Percentiles rank a stretch among this genome's conserved stretches.
phyloP scores from a whole-genome alignment of 2,888 invertebrate genomes.

The Melinaea menophilus region DNA sequence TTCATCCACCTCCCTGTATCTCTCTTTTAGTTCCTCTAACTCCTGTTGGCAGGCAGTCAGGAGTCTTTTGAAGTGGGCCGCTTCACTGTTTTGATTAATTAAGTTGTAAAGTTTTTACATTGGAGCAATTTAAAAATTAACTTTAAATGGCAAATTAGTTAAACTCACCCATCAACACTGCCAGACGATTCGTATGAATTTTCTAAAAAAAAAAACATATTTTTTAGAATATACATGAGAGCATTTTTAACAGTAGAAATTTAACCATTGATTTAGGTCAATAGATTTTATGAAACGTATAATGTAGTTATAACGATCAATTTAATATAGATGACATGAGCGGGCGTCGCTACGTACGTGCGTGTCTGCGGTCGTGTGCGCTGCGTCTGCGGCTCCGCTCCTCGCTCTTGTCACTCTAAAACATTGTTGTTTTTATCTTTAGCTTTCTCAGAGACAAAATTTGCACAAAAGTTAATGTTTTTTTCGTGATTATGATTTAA shows the following conservation, averaged over 20 bases:
- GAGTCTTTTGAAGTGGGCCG: conserved; percentile 52
- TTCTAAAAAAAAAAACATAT: not conserved
- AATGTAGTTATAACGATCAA: not conserved
- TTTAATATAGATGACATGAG: not conserved
- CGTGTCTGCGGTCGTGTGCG: conserved; percentile 55
- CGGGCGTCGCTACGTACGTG: conserved; percentile 11
- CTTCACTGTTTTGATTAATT: conserved; percentile 42
- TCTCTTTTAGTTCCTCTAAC: conserved; percentile 56
- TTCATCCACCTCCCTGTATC: conserved; percentile 63
- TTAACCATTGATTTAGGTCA: too few relatives aligned
- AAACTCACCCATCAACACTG: not conserved
- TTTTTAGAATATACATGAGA: too few relatives aligned
- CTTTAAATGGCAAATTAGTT: too few relatives aligned
- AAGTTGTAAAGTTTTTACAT: not conserved
- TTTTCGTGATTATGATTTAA: too few relatives aligned
- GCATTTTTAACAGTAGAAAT: too few relatives aligned
- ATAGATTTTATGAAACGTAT: too few relatives aligned
- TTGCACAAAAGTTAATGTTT: too few relatives aligned
- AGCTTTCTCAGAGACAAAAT: too few relatives aligned
- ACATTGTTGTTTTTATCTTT: too few relatives aligned
- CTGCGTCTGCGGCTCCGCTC: conserved; percentile 63
- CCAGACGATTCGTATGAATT: not conserved
- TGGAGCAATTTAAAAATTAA: too few relatives aligned
- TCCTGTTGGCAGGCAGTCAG: conserved; percentile 58
- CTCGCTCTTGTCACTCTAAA: conserved; percentile 48